Evolutionary conservation across 1,140 invertebrate genomes (phyloP).

Genomic region (Notospermus geniculatus): DNA sequence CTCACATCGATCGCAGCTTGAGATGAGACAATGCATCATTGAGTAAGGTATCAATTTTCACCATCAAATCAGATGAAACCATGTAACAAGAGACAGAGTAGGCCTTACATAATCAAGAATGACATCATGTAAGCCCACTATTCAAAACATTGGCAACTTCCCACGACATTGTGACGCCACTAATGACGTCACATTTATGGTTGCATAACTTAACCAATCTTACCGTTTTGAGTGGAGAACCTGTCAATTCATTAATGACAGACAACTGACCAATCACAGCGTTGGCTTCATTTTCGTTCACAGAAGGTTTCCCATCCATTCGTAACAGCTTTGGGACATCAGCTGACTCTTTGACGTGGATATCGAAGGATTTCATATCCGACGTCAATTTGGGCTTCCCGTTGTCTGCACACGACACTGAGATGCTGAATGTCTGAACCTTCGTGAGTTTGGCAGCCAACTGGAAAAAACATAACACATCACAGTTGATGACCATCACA

Average conservation of each 20-base stretch:
- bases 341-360: slow-evolving; percentile 29
- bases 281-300: slow-evolving; percentile 28
- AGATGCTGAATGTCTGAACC: slow-evolving; percentile 19
- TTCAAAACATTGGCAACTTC: too few relatives aligned
- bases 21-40: too few relatives aligned
- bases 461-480: slow-evolving; percentile 12
- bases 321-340: slow-evolving; percentile 30
- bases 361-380: slow-evolving; percentile 12
- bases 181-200: too few relatives aligned
- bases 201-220: not conserved
- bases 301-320: slow-evolving; percentile 16
- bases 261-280: slow-evolving; percentile 27
- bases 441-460: slow-evolving; percentile 20
- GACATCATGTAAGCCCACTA: too few relatives aligned
- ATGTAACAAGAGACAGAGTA: too few relatives aligned
- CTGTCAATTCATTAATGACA: slow-evolving; percentile 31
- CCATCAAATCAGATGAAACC: not conserved
- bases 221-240: slow-evolving; percentile 22
- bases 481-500: too few relatives aligned
- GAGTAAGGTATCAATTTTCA: slow-evolving; percentile 17
- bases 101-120: too few relatives aligned
- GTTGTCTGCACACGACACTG: slow-evolving; percentile 30
- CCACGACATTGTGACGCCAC: too few relatives aligned
- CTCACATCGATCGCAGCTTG: too few relatives aligned
- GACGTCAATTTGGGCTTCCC: slow-evolving; percentile 23